phyloP scores from a whole-genome alignment of 2,113 vertebrate genomes.

The Prionailurus bengalensis region DNA sequence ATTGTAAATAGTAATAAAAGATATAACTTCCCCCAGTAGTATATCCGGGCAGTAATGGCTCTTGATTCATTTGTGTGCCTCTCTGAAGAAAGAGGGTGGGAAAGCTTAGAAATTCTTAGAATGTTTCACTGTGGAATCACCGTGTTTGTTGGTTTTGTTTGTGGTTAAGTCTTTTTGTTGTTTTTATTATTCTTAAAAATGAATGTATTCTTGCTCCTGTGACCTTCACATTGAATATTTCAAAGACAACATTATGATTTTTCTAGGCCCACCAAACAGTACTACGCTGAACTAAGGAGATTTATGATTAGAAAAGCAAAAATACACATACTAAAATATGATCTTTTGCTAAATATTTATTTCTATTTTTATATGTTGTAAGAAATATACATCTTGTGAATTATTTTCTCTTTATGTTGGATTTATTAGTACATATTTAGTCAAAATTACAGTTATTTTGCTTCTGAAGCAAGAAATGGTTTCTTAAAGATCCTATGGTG shows the following conservation, averaged over 20 bases:
- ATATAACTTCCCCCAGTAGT: not conserved
- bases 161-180: not conserved
- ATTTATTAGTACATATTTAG: slow-evolving; percentile 51
- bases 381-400: not conserved
- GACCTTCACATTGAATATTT: not conserved
- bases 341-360: slow-evolving; percentile 43
- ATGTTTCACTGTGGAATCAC: not conserved
- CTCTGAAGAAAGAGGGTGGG: not conserved
- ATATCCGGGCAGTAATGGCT: not conserved
- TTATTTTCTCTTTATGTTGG: slow-evolving; percentile 7
- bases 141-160: not conserved
- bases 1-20: not conserved
- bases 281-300: not conserved
- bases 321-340: not conserved
- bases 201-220: slow-evolving; percentile 26
- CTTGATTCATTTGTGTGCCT: not conserved
- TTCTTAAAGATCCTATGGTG: not conserved
- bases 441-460: slow-evolving; percentile 35
- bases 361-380: slow-evolving; percentile 26
- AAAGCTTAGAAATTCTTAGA: not conserved
- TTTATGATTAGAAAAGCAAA: slow-evolving; percentile 7
- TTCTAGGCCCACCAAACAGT: not conserved
- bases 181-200: not conserved
- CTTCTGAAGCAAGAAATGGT: slow-evolving; percentile 48
- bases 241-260: not conserved